Evolutionary conservation across 2,888 invertebrate species (phyloP), one percentile per base, ranked within the genome.

Genomic region (Biston stratarius): DNA sequence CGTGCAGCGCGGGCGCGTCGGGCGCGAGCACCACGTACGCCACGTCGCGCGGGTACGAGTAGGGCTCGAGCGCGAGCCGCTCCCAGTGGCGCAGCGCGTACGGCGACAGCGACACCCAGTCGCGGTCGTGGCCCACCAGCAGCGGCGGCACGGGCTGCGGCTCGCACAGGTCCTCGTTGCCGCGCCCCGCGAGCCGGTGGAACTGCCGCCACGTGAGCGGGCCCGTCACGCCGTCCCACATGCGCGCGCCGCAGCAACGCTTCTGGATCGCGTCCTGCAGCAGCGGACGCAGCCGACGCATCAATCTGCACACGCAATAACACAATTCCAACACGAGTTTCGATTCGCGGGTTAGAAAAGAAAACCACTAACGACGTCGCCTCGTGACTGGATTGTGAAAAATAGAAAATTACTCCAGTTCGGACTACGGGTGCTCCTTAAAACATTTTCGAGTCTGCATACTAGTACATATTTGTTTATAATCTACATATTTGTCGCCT

Each of bases 201-300:
- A 99, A 99, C 88, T 99, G 98, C 61, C 99, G 95, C 99, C 99
- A 99, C 0, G 99, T 99, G 12, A 99, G 95, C 40, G 99, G 99
- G 0, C 99, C 99, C 73, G 98, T 97, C 49, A 99, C 98, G 61
- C 98, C 98, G 88, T 99, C 99, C 97, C 99, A 99, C 91, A 98
- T 95, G 75, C 98, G 95, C 52, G 96, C 96, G 53, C 97, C 96
- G 79, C 97, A 97, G 75, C 97, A 97, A 78, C 98, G 98, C 91
- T 98, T 98, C 88, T 99, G 99, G 76, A 99, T 98, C 67, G 99
- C 99, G 86, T 99, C 98, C 88, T 99, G 99, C 56, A 99, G 95
- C 73, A 99, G 90, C 7, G 99, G 99, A 85, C 98, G 97, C 59
- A 99, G 94, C 12, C 96, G 96, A 75, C 97, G 97, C 97, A 99